Percentiles rank a stretch among this genome's conserved stretches.
Evolutionary conservation across 1,140 invertebrate genomes (phyloP).

Genomic region (Vanessa tameamea): DNA sequence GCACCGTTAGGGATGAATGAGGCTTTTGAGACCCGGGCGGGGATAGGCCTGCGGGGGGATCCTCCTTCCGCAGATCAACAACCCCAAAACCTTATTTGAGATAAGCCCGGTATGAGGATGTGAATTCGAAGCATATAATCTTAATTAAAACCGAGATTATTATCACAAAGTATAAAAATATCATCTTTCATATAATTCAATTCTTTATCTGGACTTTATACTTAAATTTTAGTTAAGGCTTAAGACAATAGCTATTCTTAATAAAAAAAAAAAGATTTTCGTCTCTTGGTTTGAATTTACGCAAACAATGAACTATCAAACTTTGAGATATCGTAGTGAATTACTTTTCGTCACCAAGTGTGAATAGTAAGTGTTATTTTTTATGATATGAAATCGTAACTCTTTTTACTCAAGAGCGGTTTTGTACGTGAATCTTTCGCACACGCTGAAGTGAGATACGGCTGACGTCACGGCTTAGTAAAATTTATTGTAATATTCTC

Average conservation of each 20-base stretch:
- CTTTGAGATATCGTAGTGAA: too few species aligned
- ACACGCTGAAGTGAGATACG: background rate
- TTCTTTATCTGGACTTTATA: background rate
- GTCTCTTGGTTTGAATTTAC: too few species aligned
- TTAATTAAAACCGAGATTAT: conserved; percentile 30
- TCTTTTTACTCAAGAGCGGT: too few species aligned
- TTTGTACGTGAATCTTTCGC: conserved; percentile 1
- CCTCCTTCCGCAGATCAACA: conserved; percentile 58
- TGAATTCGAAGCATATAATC: conserved; percentile 30
- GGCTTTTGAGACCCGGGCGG: conserved; percentile 54
- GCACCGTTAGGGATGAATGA: conserved; percentile 65
- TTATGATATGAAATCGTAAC: too few species aligned
- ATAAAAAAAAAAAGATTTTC: background rate
- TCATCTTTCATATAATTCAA: conserved; percentile 2
- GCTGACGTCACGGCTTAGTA: background rate
- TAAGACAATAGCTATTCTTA: background rate
- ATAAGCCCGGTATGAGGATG: conserved; percentile 56
- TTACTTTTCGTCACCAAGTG: too few species aligned
- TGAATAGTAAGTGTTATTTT: too few species aligned
- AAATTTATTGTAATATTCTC: conserved; percentile 18
- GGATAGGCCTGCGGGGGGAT: conserved; percentile 29
- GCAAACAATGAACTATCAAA: too few species aligned
- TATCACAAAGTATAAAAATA: conserved; percentile 4
- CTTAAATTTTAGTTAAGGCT: background rate
- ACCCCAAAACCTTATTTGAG: conserved; percentile 72